Base-by-base conservation (phyloP, 2,113 vertebrate genomes). In the Caracal caracal region DNA sequence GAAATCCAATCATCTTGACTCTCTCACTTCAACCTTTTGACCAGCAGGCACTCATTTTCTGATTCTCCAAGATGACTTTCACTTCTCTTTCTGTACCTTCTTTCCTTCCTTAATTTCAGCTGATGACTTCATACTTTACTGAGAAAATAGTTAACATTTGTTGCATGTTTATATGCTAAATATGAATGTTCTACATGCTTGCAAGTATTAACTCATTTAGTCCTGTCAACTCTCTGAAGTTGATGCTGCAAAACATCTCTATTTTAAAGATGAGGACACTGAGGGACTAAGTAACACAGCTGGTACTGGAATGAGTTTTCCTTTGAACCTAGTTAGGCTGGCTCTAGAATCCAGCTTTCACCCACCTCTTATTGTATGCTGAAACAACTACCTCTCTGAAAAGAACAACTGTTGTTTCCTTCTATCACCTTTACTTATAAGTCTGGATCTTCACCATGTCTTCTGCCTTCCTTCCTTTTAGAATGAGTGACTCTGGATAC, bases 361-460 rank as follows among this genome's bases (percentile, higher is more conserved):
- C 65, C 13, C 35, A 49, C 9, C 13, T 86, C 56, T 84, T 49
- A 11, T 53, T 16, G 20, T 43, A 73, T 24, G n/a, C 28, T 66
- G 53, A 89, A 89, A 33, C n/a, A 92, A 51, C 76, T 68, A n/a
- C 71, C 37, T 73, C 37, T 75, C 71, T 47, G 43, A 92, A 94
- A 85, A 35, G 20, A 26, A 63, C 6, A 15, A 30, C 7, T 8
- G 89, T 24, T 70, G n/a, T 80, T 75, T 88, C 68, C 11, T 56
- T 40, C 30, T 47, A 6, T 56, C 33, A 16, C 30, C 9, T 63
- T 78, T 37, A 28, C 49, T 35, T 35, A 53, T 28, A 15, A 24
- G 28, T 30, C 26, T 68, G 26, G 17, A 12, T 53, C 17, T 80
- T 16, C 4, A 30, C 40, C 10, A 1, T 20, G 17, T 66, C 19